Evolutionary conservation across 2,797 vertebrate species (phyloP), one percentile per base, ranked within the genome.

Genomic region (Presbytis comata): DNA sequence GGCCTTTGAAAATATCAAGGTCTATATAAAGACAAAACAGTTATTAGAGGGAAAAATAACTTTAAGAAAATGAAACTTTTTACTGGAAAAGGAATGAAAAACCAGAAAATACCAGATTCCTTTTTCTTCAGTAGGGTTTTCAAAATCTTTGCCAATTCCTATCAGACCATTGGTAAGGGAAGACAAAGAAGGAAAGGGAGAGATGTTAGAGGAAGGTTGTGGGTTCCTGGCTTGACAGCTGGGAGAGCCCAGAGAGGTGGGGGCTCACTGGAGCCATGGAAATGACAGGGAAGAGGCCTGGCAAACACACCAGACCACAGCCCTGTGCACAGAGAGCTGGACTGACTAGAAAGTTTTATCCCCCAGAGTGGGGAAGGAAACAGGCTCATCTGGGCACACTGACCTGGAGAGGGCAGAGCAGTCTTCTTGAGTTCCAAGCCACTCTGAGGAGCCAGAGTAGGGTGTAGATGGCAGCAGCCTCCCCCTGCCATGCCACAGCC

Each of bases 1-100:
- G 36, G 57, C 67, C 53, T 50, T 82, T 93, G 95, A 87, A 95
- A 95, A 95, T 39, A 93, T 78, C 75, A 86, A 74, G 75, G 9
- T 91, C 75, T 97, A 21, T 92, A 74, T 92, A 96, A 94, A 95
- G 94, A 89, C 76, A 57, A 93, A 96, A 57, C 33, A 87, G 22
- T 82, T 80, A 61, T 93, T 22, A 5, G 26, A 48, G 33, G 46
- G 85, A 72, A 74, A 84, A 91, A 91, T 22, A 93, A 64, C 50
- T 57, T 95, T 53, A 72, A 89, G 82, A 78, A 86, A 85, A 93
- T 86, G 41, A 5, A 92, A 95, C 50, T n/a, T 28, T 83, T 93
- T 90, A n/a, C 70, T 83, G 67, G 59, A 94, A 41, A 95, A 83
- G 24, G 57, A 55, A 50, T 64, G 41, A 92, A 96, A 97, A 83